Evolutionary conservation across 2,113 vertebrate genomes (phyloP).

Genomic region (Anser brachyrhynchus): DNA sequence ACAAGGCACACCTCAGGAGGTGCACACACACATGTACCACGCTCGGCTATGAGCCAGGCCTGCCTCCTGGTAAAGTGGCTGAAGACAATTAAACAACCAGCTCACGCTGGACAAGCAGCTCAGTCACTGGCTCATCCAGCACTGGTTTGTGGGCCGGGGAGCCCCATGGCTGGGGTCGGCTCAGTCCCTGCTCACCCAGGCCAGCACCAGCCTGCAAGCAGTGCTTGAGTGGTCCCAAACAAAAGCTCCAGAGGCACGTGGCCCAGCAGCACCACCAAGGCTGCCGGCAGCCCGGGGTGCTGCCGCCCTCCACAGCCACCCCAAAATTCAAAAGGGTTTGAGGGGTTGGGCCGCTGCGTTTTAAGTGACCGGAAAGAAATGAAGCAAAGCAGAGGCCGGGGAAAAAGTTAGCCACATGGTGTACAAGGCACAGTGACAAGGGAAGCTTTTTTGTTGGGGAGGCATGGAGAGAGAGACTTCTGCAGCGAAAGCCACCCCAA

Average conservation of each 20-base stretch:
- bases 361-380: not conserved
- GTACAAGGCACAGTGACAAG: not conserved
- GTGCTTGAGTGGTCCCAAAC: not conserved
- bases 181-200: fast-evolving
- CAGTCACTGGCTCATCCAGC: not conserved
- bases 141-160: not conserved
- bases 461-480: not conserved
- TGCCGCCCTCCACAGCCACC: not conserved
- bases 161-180: not conserved
- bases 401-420: fast-evolving
- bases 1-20: fast-evolving
- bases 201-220: not conserved
- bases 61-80: not conserved
- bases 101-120: not conserved
- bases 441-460: not conserved
- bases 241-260: not conserved
- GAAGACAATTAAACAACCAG: not conserved
- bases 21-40: fast-evolving
- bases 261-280: not conserved
- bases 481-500: not conserved
- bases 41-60: not conserved
- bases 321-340: not conserved
- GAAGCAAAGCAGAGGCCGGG: not conserved
- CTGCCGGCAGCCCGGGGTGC: not conserved
- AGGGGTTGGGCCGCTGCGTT: not conserved